A percentile compares a stretch with the other conserved stretches of the same genome.
Evolutionary conservation across 2,797 vertebrate genomes (phyloP).

Genomic region (Sebastes nivosus): DNA sequence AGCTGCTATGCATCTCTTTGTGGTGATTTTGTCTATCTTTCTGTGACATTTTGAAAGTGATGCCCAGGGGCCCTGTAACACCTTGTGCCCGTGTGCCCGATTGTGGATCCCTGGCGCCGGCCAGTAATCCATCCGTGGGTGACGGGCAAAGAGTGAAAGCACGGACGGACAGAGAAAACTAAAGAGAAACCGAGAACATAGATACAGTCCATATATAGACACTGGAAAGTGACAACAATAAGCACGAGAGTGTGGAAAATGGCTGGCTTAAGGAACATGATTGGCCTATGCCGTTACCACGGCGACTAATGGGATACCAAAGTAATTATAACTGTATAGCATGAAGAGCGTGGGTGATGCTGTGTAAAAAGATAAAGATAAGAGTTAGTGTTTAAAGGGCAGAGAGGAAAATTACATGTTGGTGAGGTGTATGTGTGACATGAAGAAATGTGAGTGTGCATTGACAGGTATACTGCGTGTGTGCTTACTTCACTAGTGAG

Average conservation of each 20-base stretch:
- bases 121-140: conserved; percentile 4
- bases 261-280: conserved; percentile 21
- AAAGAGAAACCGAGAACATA: background rate
- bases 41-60: background rate
- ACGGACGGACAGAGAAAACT: background rate
- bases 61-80: background rate
- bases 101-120: no score
- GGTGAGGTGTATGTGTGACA: background rate
- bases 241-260: conserved; percentile 27
- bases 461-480: conserved; percentile 16
- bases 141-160: background rate
- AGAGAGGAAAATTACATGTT: background rate
- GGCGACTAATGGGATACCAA: conserved; percentile 54
- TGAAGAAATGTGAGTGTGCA: background rate
- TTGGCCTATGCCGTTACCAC: conserved; percentile 43
- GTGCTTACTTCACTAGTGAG: conserved; percentile 5
- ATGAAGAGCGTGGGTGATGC: conserved; percentile 4
- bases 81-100: background rate
- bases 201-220: conserved; percentile 14
- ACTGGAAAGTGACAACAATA: conserved; percentile 14
- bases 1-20: background rate
- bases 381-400: conserved; percentile 10
- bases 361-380: conserved; percentile 23
- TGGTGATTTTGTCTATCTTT: background rate
- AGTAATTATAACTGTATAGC: conserved; percentile 25